Conservation (phyloP, 2,113 vertebrate species). For the Carassius gibelio region DNA sequence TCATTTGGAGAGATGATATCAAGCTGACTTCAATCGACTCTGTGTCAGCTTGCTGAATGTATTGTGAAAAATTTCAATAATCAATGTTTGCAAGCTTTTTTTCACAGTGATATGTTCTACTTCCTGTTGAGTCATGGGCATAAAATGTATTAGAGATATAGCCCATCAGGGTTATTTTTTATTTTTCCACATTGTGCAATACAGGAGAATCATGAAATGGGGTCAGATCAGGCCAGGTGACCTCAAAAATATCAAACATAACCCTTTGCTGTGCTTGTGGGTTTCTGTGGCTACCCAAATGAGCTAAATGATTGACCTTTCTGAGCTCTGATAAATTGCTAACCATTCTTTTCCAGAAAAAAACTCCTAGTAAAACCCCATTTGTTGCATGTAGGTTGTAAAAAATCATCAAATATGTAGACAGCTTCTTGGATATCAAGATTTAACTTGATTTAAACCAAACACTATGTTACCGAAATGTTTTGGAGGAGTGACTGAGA, state of each 20-base stretch:
- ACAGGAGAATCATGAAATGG: not conserved
- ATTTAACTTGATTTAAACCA: constrained; percentile 16
- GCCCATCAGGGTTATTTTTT: not conserved
- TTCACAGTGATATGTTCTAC: not conserved
- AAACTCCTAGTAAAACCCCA: not conserved
- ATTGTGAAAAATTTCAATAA: not conserved
- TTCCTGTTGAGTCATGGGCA: constrained; percentile 7
- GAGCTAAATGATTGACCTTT: not conserved
- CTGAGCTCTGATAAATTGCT: not conserved
- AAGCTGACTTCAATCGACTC: constrained; percentile 19
- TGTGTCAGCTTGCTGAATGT: constrained; percentile 8
- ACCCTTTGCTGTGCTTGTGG: not conserved
- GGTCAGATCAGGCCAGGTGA: not conserved
- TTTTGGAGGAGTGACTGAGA: not conserved
- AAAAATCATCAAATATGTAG: not conserved
- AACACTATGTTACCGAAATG: not conserved
- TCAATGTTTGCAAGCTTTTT: not conserved
- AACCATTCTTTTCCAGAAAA: constrained; percentile 1
- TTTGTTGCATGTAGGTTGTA: not conserved
- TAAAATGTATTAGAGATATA: not conserved
- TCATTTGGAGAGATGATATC: constrained; percentile 27
- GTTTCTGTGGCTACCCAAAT: constrained; percentile 18
- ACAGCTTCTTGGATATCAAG: not conserved
- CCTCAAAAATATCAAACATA: not conserved
- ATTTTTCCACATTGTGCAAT: not conserved